Evolutionary conservation across 2,888 invertebrate species (phyloP).

Genomic region (Tipula vernalis): DNA sequence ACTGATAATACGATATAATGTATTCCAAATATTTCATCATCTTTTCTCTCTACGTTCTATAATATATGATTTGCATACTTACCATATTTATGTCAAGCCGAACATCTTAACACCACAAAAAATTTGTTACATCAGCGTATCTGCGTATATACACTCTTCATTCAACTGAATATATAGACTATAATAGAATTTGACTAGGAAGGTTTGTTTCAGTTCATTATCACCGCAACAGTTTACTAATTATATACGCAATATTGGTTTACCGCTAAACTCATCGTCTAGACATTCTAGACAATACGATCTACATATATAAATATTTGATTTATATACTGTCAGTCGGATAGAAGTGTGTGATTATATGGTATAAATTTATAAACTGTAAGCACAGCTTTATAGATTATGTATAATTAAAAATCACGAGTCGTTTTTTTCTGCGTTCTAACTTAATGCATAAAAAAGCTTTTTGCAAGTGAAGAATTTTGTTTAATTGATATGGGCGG

Average conservation of each 20-base stretch:
- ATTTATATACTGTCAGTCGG: not conserved
- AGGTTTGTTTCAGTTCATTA: not conserved
- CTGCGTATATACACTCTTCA: not conserved
- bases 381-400: not conserved
- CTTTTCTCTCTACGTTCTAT: not conserved
- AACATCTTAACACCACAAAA: not conserved
- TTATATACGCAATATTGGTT: not conserved
- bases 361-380: not conserved
- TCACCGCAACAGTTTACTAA: not conserved
- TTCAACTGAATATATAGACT: not conserved
- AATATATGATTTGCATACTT: not conserved
- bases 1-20: not conserved
- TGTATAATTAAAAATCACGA: not conserved
- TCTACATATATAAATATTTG: not conserved
- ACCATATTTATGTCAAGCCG: not conserved
- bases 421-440: not conserved
- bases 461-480: not conserved
- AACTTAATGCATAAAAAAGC: not conserved
- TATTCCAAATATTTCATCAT: not conserved
- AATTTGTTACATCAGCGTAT: not conserved
- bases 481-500: not conserved
- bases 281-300: not conserved
- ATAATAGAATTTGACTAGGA: not conserved
- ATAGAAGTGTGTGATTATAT: not conserved
- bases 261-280: not conserved